phyloP scores from a whole-genome alignment of 2,888 invertebrate species.

The Sepioteuthis lessoniana region DNA sequence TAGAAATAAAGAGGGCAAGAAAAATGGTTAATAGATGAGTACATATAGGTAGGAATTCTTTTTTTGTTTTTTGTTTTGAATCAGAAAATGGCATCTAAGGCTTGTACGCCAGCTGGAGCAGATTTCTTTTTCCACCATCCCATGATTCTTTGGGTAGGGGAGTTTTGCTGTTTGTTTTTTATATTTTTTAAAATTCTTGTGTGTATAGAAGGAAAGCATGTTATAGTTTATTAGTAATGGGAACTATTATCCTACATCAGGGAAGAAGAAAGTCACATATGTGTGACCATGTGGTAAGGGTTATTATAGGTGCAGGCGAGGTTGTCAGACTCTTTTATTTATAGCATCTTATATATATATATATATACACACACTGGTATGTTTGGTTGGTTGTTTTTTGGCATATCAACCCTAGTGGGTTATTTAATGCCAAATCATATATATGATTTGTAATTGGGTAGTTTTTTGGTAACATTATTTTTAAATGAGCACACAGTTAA shows the following conservation, averaged over 20 bases:
- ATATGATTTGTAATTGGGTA: no score
- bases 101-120: background rate
- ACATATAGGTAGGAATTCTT: background rate
- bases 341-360: background rate
- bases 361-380: no score
- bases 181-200: background rate
- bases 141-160: background rate
- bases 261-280: background rate
- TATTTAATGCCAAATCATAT: no score
- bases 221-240: background rate
- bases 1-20: background rate
- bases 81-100: background rate
- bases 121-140: background rate
- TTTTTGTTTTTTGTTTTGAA: no score
- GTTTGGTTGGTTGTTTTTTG: no score
- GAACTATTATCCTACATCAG: background rate
- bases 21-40: background rate
- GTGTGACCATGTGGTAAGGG: background rate
- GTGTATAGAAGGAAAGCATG: background rate
- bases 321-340: background rate
- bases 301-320: background rate
- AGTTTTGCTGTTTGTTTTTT: background rate
- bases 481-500: no score
- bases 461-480: no score
- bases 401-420: no score